Evolutionary conservation across 1,140 invertebrate species (phyloP).

Genomic region (Drosophila nigromelanica): DNA sequence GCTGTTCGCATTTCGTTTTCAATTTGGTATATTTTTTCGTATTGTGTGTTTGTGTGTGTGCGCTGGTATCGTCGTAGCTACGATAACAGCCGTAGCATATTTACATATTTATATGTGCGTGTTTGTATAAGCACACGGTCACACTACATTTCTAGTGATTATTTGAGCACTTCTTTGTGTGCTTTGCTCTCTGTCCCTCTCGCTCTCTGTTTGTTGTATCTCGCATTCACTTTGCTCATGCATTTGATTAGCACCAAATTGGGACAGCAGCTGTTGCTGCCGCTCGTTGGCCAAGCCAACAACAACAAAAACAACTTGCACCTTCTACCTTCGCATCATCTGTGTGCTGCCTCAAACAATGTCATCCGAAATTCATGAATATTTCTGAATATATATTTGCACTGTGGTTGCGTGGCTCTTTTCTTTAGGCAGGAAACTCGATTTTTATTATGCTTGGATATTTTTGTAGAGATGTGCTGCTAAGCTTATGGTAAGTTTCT

Average conservation of each 20-base stretch:
- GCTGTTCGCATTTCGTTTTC: slow-evolving; percentile 72
- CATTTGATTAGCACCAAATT: slow-evolving; percentile 56
- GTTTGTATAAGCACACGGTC: slow-evolving; percentile 19
- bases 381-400: slow-evolving; percentile 19
- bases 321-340: slow-evolving; percentile 7
- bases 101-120: slow-evolving; percentile 54
- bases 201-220: slow-evolving; percentile 9
- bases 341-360: slow-evolving; percentile 21
- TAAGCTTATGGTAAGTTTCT: too few species aligned
- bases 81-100: slow-evolving; percentile 71
- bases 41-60: slow-evolving; percentile 24
- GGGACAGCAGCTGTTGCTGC: slow-evolving; percentile 44
- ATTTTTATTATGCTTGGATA: slow-evolving; percentile 11
- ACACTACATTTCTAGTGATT: slow-evolving; percentile 54
- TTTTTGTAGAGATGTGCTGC: slow-evolving; percentile 20
- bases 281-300: slow-evolving; percentile 33
- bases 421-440: slow-evolving; percentile 22
- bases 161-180: slow-evolving; percentile 42
- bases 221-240: slow-evolving; percentile 42
- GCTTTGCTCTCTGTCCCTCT: slow-evolving; percentile 16
- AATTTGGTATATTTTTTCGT: slow-evolving; percentile 44
- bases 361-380: slow-evolving; percentile 41
- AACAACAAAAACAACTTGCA: slow-evolving; percentile 18
- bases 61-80: slow-evolving; percentile 51
- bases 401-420: slow-evolving; percentile 14